These are phyloP conservation scores for Liodrosophila aerea DNA, from an alignment of 2,888 invertebrate genomes.

Conservation along the genomic window DNA sequence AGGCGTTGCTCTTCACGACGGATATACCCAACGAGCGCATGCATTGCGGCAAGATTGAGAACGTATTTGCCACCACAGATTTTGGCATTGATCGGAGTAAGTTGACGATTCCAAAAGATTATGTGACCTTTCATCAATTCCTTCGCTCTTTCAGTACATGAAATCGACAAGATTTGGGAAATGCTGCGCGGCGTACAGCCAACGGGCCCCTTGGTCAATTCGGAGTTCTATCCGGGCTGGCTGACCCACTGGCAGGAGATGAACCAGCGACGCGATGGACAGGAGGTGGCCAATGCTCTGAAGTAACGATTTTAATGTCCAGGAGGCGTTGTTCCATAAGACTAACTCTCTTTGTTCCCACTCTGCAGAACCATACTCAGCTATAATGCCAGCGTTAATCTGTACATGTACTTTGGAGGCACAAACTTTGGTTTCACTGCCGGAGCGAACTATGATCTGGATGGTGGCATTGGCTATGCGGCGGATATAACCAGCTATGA, in stretches of 20 bases:
- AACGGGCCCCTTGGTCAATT: constrained; percentile 93
- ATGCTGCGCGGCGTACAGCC: constrained; percentile 84
- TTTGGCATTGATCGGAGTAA: constrained; percentile 85
- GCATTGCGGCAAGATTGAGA: constrained; percentile 87
- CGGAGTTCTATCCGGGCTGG: constrained; percentile 97
- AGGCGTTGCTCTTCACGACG: constrained; percentile 89
- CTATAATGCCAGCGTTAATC: constrained; percentile 86
- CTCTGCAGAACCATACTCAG: constrained; percentile 83
- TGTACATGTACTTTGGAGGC: constrained; percentile 96
- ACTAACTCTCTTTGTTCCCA: too few relatives aligned
- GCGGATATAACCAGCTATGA: constrained; percentile 94
- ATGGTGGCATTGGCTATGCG: constrained; percentile 82
- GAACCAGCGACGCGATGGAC: constrained; percentile 84
- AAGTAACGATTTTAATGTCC: constrained; percentile 27
- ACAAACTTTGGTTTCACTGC: constrained; percentile 90
- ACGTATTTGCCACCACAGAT: constrained; percentile 90
- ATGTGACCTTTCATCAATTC: too few relatives aligned
- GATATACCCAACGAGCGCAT: constrained; percentile 86
- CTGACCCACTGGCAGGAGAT: constrained; percentile 92
- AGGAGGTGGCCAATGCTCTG: constrained; percentile 83
- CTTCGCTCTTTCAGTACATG: constrained; percentile 58
- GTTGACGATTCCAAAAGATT: constrained; percentile 14
- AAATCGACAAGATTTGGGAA: constrained; percentile 82
- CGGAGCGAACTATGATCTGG: constrained; percentile 81
- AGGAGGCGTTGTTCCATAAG: too few relatives aligned